These are phyloP conservation scores for Heliangelus exortis DNA, from an alignment of 2,797 vertebrate species.

Conservation along the genomic window DNA sequence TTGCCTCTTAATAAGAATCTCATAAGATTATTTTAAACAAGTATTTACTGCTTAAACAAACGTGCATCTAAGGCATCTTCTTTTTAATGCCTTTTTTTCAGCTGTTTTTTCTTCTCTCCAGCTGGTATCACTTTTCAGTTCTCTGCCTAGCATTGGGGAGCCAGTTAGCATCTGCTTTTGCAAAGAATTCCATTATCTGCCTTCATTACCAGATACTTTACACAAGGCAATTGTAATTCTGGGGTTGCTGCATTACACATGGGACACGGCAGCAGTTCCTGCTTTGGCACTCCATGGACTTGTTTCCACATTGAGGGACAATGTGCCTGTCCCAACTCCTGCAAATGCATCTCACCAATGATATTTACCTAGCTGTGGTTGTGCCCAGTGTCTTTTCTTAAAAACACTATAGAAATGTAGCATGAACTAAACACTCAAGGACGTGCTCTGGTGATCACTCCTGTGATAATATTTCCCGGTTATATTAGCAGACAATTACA, in stretches of 20 bases:
- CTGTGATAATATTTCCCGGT: not conserved
- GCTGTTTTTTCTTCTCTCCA: constrained; percentile 32
- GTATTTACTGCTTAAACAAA: constrained; percentile 61
- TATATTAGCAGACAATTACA: constrained; percentile 27
- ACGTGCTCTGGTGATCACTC: not conserved
- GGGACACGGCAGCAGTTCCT: not conserved
- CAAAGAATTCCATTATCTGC: constrained; percentile 67
- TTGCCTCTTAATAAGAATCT: constrained; percentile 50
- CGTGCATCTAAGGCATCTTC: not conserved
- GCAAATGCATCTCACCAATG: not conserved
- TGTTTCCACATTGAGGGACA: constrained; percentile 17
- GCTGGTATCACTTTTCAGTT: constrained; percentile 35
- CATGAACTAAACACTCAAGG: not conserved
- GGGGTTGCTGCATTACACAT: constrained; percentile 17
- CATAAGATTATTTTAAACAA: constrained; percentile 47
- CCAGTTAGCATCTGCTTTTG: constrained; percentile 64
- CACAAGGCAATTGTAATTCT: constrained; percentile 63
- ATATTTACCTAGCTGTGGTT: not conserved
- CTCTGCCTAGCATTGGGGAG: constrained; percentile 35
- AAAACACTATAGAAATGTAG: not conserved
- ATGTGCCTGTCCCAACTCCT: not conserved
- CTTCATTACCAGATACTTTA: constrained; percentile 64
- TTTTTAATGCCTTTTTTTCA: constrained; percentile 52
- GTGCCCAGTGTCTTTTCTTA: not conserved
- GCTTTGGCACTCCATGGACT: not conserved